Evolutionary conservation across 2,797 vertebrate species (phyloP).

Genomic region (Sebastes taczanowskii): DNA sequence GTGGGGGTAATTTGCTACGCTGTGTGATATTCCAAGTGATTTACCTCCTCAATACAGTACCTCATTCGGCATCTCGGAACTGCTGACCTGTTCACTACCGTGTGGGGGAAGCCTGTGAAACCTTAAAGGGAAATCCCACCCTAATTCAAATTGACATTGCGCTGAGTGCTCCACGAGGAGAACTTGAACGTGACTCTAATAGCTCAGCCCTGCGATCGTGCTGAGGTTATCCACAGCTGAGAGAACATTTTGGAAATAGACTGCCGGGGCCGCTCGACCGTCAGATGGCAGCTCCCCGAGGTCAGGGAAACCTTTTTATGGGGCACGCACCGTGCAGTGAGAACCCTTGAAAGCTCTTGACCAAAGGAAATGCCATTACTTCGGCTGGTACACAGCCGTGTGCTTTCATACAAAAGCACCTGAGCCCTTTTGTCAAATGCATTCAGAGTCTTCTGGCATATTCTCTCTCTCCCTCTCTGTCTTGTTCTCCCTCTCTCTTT

Average conservation of each 20-base stretch:
- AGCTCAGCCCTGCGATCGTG: slow-evolving; percentile 26
- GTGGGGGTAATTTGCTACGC: slow-evolving; percentile 38
- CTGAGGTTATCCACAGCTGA: slow-evolving; percentile 48
- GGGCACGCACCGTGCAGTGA: slow-evolving; percentile 17
- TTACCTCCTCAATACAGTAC: slow-evolving; percentile 19
- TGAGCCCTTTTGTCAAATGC: slow-evolving; percentile 58
- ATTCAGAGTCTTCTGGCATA: slow-evolving; percentile 41
- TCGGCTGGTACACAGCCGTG: slow-evolving; percentile 20
- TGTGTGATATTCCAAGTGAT: slow-evolving; percentile 59
- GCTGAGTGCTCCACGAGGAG: slow-evolving; percentile 57
- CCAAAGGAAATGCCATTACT: slow-evolving; percentile 63
- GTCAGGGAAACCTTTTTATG: slow-evolving; percentile 70
- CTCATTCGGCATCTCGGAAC: slow-evolving; percentile 16
- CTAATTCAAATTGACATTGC: slow-evolving; percentile 66
- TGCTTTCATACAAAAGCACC: slow-evolving; percentile 50
- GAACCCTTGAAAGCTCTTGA: slow-evolving; percentile 64
- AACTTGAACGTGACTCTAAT: slow-evolving; percentile 58
- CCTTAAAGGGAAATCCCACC: slow-evolving; percentile 68
- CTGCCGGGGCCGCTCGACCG: slow-evolving; percentile 22
- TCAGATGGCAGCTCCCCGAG: slow-evolving; percentile 59
- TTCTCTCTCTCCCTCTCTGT: neutral
- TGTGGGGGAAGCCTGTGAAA: slow-evolving; percentile 60
- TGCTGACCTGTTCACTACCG: slow-evolving; percentile 64
- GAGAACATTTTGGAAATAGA: slow-evolving; percentile 59
- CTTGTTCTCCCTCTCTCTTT: neutral